These are phyloP conservation scores for Glaucopsyche alexis DNA, from an alignment of 2,888 invertebrate genomes.

Conservation along the genomic window DNA sequence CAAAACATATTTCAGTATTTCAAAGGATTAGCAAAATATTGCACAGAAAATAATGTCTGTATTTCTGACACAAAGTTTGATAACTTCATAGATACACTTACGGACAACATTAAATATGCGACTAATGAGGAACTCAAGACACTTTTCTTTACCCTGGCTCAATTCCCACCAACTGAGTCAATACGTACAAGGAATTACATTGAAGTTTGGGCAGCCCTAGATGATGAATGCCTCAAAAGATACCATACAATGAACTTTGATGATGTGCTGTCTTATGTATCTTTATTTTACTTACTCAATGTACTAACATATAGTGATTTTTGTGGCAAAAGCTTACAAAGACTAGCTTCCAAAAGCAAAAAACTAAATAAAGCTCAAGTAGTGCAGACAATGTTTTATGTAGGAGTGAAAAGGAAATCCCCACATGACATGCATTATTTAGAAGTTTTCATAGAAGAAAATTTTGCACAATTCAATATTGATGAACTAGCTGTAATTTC, in stretches of 20 bases:
- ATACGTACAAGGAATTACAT: slow-evolving; percentile 79
- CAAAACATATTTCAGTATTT: slow-evolving; percentile 56
- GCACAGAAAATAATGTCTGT: slow-evolving; percentile 54
- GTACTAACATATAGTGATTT: slow-evolving; percentile 79
- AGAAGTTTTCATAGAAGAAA: slow-evolving; percentile 77
- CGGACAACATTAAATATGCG: slow-evolving; percentile 76
- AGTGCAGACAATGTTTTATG: slow-evolving; percentile 84
- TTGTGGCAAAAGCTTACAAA: slow-evolving; percentile 73
- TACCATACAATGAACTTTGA: slow-evolving; percentile 72
- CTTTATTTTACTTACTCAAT: slow-evolving; percentile 83
- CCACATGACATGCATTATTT: slow-evolving; percentile 82
- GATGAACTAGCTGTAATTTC: slow-evolving; percentile 86
- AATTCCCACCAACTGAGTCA: slow-evolving; percentile 75
- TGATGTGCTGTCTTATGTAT: slow-evolving; percentile 78
- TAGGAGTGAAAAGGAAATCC: slow-evolving; percentile 80
- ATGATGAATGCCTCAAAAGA: slow-evolving; percentile 80
- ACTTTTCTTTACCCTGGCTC: slow-evolving; percentile 71
- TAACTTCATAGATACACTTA: slow-evolving; percentile 62
- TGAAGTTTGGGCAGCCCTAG: slow-evolving; percentile 84
- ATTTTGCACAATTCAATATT: slow-evolving; percentile 77
- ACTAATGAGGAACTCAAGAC: slow-evolving; percentile 78
- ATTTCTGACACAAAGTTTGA: slow-evolving; percentile 65
- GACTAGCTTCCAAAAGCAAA: slow-evolving; percentile 78
- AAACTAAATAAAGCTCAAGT: slow-evolving; percentile 81
- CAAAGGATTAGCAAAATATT: slow-evolving; percentile 55